A percentile compares a stretch with the other conserved stretches of the same genome.
These are phyloP conservation scores for Gortyna flavago DNA, from an alignment of 2,888 invertebrate species.

Conservation along the genomic window DNA sequence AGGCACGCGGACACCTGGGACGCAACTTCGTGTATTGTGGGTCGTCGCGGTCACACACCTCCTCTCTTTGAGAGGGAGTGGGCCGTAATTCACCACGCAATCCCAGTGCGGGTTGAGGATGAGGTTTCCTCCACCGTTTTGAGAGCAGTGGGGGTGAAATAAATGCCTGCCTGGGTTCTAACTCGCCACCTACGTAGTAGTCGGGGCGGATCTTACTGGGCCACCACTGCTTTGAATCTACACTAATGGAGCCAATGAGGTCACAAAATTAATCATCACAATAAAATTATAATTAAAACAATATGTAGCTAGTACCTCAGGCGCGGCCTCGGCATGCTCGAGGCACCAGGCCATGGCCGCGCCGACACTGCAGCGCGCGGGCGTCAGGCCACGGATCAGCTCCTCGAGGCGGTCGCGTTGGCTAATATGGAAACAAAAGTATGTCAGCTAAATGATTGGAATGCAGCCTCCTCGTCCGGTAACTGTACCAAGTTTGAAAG, in stretches of 20 bases:
- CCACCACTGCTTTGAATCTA: background rate
- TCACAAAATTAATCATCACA: background rate
- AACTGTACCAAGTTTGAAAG: background rate
- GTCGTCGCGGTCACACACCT: background rate
- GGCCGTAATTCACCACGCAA: background rate
- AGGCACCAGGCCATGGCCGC: conserved; percentile 99
- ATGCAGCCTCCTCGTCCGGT: background rate
- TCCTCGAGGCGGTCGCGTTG: conserved; percentile 98
- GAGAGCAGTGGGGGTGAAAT: background rate
- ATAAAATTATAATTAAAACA: background rate
- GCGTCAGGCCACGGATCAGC: conserved; percentile 95
- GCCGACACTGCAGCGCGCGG: conserved; percentile 95
- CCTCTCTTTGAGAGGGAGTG: background rate
- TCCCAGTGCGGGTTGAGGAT: background rate
- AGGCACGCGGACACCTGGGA: conserved; percentile 94
- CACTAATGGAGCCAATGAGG: background rate
- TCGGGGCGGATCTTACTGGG: background rate
- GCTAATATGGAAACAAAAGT: conserved; percentile 83
- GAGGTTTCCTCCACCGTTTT: background rate
- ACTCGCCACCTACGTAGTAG: no score
- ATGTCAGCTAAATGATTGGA: rapidly evolving
- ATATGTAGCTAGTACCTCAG: conserved; percentile 89
- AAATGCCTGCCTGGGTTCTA: background rate
- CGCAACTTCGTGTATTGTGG: background rate
- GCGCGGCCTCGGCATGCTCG: conserved; percentile 99